phyloP scores from a whole-genome alignment of 2,888 invertebrate species.

The Incurvaria masculella region DNA sequence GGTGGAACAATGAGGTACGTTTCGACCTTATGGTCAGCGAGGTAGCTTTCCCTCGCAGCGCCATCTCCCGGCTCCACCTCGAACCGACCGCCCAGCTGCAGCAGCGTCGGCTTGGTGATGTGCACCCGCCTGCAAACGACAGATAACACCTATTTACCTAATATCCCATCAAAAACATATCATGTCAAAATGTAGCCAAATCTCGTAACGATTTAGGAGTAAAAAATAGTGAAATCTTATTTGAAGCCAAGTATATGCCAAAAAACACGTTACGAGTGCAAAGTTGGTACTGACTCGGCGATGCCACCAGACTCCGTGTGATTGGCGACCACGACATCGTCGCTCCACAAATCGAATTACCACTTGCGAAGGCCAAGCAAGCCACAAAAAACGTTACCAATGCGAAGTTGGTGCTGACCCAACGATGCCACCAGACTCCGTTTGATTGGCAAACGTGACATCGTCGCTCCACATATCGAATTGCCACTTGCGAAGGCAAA shows the following conservation, averaged over 20 bases:
- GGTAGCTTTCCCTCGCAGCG: slow-evolving; percentile 73
- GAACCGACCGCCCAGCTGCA: slow-evolving; percentile 76
- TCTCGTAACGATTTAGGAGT: too few species aligned
- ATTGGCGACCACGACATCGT: slow-evolving; percentile 88
- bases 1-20: slow-evolving; percentile 85
- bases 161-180: too few species aligned
- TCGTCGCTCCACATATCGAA: slow-evolving; percentile 99
- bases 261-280: too few species aligned
- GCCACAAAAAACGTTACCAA: slow-evolving; percentile 88
- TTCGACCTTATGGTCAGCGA: slow-evolving; percentile 86
- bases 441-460: slow-evolving; percentile 95
- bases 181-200: too few species aligned
- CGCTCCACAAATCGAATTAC: slow-evolving; percentile 94
- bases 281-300: slow-evolving; percentile 67
- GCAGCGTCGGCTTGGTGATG: slow-evolving; percentile 80
- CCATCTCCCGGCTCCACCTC: slow-evolving; percentile 86
- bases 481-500: slow-evolving; percentile 96
- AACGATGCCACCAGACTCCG: slow-evolving; percentile 95
- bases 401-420: slow-evolving; percentile 65
- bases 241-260: too few species aligned
- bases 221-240: too few species aligned
- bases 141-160: too few species aligned
- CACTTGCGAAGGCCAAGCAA: slow-evolving; percentile 84
- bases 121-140: slow-evolving; percentile 74
- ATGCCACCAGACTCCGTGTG: slow-evolving; percentile 89